Conservation (phyloP, 2,888 invertebrate species). For the Standfussiana lucernea region DNA sequence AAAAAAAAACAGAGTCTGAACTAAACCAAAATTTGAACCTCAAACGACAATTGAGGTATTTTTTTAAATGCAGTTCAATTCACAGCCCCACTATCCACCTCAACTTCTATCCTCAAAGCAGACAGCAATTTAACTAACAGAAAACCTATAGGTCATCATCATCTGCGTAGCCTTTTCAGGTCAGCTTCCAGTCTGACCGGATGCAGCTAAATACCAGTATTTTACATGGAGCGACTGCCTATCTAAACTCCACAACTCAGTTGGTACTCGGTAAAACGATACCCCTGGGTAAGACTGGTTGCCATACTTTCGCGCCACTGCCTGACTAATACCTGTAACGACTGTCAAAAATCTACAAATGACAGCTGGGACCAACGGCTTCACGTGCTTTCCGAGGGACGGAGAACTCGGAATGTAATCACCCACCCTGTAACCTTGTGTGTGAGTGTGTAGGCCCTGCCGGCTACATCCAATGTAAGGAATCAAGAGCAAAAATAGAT, state of each 20-base stretch:
- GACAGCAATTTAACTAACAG: not conserved
- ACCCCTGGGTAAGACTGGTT: not conserved
- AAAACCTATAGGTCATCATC: not conserved
- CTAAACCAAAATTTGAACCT: no score
- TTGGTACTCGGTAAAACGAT: not conserved
- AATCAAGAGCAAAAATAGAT: no score
- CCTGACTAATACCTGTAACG: not conserved
- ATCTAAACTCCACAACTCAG: not conserved
- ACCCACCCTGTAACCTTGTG: no score
- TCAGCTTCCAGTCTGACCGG: not conserved
- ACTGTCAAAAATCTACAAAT: not conserved
- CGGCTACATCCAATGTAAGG: no score
- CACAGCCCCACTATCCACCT: not conserved
- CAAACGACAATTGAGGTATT: no score
- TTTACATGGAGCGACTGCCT: not conserved
- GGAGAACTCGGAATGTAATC: not conserved
- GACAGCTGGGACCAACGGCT: not conserved
- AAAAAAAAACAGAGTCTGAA: no score
- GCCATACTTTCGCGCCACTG: not conserved
- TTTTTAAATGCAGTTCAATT: not conserved
- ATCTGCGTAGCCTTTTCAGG: not conserved
- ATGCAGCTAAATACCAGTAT: not conserved
- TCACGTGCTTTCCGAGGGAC: not conserved
- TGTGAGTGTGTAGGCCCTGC: no score
- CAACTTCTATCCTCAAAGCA: no score